Percentiles rank a stretch among this genome's conserved stretches.
Evolutionary conservation across 2,888 invertebrate species (phyloP).

Genomic region (Drosophila vallismaia): DNA sequence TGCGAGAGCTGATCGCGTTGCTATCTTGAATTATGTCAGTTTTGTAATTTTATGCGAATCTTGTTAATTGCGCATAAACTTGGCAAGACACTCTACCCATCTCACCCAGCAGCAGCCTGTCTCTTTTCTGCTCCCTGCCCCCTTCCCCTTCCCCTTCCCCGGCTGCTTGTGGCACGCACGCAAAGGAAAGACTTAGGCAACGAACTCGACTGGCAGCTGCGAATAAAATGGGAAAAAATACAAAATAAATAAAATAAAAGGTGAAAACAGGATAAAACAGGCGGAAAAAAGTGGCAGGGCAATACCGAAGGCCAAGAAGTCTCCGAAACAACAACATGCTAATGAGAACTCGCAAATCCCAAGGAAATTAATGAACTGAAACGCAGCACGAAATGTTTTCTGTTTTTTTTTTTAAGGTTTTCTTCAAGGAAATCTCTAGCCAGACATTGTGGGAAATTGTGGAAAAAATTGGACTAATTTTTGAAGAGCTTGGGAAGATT

Average conservation of each 20-base stretch:
- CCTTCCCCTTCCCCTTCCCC: neutral
- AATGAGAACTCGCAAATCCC: slow-evolving; percentile 37
- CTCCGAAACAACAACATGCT: slow-evolving; percentile 46
- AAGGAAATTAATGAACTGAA: slow-evolving; percentile 31
- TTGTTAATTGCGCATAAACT: slow-evolving; percentile 72
- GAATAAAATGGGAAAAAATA: slow-evolving; percentile 18
- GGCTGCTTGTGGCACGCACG: slow-evolving; percentile 33
- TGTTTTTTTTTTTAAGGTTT: neutral
- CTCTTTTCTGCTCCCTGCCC: neutral
- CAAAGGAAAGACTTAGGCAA: slow-evolving; percentile 71
- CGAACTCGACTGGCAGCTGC: slow-evolving; percentile 61
- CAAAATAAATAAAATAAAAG: neutral
- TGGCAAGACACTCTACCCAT: neutral
- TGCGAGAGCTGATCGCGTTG: slow-evolving; percentile 52
- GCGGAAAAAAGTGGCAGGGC: neutral
- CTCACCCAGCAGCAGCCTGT: neutral
- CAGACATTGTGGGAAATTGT: slow-evolving; percentile 11
- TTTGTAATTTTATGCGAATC: slow-evolving; percentile 77
- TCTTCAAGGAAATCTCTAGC: slow-evolving; percentile 34
- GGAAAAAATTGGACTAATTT: neutral
- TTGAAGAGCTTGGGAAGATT: neutral
- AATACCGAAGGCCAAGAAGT: slow-evolving; percentile 32
- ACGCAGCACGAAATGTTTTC: slow-evolving; percentile 8
- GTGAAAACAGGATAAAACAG: slow-evolving; percentile 1
- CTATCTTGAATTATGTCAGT: slow-evolving; percentile 82